Evolutionary conservation across 1,140 invertebrate genomes (phyloP).

Genomic region (Pseudomyrmex cubaensis): DNA sequence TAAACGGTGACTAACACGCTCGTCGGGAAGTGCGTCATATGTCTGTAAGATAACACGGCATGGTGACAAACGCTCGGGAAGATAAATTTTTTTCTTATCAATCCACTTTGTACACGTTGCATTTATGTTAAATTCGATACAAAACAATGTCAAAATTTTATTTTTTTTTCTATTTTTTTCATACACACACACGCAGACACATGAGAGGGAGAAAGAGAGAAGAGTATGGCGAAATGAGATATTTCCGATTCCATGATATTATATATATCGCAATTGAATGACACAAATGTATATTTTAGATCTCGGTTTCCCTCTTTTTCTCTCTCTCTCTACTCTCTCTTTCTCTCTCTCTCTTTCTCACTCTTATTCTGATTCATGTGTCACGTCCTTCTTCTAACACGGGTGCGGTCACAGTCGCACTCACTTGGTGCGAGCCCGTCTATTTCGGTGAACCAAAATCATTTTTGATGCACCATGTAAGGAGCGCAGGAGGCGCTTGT

Average conservation of each 20-base stretch:
- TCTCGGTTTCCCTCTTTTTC: neutral
- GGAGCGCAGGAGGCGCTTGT: constrained; percentile 53
- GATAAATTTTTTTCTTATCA: neutral
- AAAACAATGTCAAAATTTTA: too few relatives aligned
- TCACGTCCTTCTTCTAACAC: constrained; percentile 37
- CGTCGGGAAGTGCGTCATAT: neutral
- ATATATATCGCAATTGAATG: neutral
- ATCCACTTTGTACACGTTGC: neutral
- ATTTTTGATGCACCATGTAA: constrained; percentile 71
- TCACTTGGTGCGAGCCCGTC: constrained; percentile 57
- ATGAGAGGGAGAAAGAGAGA: too few relatives aligned
- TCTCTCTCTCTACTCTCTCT: too few relatives aligned
- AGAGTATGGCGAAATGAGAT: too few relatives aligned
- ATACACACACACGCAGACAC: too few relatives aligned
- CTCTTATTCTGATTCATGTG: constrained; percentile 28
- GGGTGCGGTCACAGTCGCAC: constrained; percentile 49
- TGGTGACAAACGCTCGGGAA: neutral
- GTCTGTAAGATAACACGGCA: constrained; percentile 4
- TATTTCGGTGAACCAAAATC: constrained; percentile 69
- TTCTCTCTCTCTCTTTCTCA: too few relatives aligned
- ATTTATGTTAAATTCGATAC: neutral
- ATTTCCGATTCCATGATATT: too few relatives aligned
- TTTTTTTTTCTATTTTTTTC: too few relatives aligned
- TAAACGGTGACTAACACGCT: constrained; percentile 10
- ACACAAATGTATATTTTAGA: constrained; percentile 36